These are phyloP conservation scores for Uloborus diversus DNA, from an alignment of 1,140 invertebrate species.

Conservation along the genomic window DNA sequence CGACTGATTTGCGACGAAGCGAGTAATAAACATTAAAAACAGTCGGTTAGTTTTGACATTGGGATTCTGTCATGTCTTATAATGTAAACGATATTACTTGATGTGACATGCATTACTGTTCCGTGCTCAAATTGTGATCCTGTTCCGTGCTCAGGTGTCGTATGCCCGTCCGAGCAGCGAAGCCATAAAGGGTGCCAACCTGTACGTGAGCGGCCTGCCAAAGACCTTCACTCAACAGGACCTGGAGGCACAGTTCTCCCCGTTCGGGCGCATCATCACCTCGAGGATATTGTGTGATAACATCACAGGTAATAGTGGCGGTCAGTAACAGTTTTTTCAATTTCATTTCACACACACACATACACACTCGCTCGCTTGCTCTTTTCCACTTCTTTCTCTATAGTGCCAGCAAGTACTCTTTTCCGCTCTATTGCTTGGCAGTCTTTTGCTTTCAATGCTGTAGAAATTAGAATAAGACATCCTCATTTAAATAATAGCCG, in stretches of 20 bases:
- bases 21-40: too few species aligned
- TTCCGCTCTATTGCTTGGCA: not conserved
- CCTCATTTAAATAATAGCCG: too few species aligned
- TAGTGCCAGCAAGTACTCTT: not conserved
- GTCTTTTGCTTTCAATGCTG: too few species aligned
- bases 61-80: too few species aligned
- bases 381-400: not conserved
- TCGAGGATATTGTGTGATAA: constrained; percentile 98
- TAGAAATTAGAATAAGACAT: too few species aligned
- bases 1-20: too few species aligned
- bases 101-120: too few species aligned
- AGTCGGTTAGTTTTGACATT: too few species aligned
- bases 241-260: constrained; percentile 93
- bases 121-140: too few species aligned
- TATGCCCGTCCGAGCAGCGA: constrained; percentile 98
- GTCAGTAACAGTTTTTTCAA: not conserved
- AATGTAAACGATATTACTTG: too few species aligned
- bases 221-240: constrained; percentile 98
- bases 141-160: constrained; percentile 77
- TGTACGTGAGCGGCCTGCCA: constrained; percentile 98
- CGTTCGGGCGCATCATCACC: constrained; percentile 97
- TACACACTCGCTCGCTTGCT: not conserved
- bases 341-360: not conserved
- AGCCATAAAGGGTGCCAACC: constrained; percentile 98
- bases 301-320: constrained; percentile 79